Base-by-base conservation (phyloP, 2,113 vertebrate species). In the Noctilio leporinus region DNA sequence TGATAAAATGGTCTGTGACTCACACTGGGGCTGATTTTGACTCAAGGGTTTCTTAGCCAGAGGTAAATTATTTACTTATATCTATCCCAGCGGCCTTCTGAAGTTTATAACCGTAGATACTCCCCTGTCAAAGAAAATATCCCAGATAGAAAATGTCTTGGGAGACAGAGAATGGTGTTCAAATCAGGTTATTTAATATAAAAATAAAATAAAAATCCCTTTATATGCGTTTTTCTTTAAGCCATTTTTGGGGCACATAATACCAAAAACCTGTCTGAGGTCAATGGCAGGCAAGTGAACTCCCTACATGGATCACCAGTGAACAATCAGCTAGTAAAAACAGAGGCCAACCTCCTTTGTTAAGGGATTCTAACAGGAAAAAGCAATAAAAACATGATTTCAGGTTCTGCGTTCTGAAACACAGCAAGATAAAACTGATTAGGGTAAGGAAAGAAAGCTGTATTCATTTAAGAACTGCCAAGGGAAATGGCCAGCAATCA, bases 51-150 rank as follows among this genome's bases (percentile, higher is more conserved):
- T 94, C 87, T 96, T 95, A 87, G 86, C 65, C 75, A 93, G 87
- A 73, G 84, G 77, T 87, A 90, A 94, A 96, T 92, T 86, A 81
- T 95, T 96, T 93, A 89, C 90, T 89, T 91, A 19, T 93, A 64
- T 94, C 81, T 86, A 49, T 93, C 26, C 93, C 40, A 22, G 53
- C 72, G 67, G 82, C 83, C 72, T 26, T 57, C 70, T 95, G 85
- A 93, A 59, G 95, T 86, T 82, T 95, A 57, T 84, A 57, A 75
- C 82, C 62, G 91, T 93, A 85, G 84, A 93, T 80, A 49, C 57
- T 87, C 75, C 94, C 75, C 62, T 95, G 69, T 91, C 86, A 91
- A 84, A 93, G 77, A 93, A 92, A 95, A 90, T 84, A 94, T 64
- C 70, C 59, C 38, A 95, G 55, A 75, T 55, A 87, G 22, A 69